phyloP scores from a whole-genome alignment of 1,140 invertebrate genomes.

The Zaprionus tsacasi region DNA sequence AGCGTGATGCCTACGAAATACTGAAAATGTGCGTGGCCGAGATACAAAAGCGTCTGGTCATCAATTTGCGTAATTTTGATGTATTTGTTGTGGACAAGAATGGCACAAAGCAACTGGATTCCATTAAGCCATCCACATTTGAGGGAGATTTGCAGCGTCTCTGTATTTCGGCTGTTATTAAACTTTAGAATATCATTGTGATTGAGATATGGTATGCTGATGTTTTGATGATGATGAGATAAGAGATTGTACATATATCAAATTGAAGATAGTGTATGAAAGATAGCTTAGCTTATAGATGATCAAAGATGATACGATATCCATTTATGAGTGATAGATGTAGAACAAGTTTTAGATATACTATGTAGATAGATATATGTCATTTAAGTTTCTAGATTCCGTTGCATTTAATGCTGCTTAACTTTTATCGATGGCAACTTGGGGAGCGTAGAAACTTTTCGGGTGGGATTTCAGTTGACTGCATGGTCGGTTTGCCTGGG shows the following conservation, averaged over 20 bases:
- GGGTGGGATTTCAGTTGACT: constrained; percentile 53
- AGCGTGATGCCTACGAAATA: constrained; percentile 92
- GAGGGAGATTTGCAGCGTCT: constrained; percentile 42
- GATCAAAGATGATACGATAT: neutral
- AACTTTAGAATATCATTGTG: neutral
- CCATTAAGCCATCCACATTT: constrained; percentile 85
- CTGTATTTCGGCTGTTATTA: constrained; percentile 11
- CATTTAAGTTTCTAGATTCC: constrained; percentile 1
- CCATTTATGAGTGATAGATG: neutral
- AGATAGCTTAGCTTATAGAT: neutral
- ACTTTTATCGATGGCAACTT: constrained; percentile 44
- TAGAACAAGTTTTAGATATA: neutral
- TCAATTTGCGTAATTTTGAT: constrained; percentile 96
- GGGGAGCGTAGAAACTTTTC: constrained; percentile 10
- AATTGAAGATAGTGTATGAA: neutral
- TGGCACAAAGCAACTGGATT: constrained; percentile 90
- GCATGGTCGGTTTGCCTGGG: neutral
- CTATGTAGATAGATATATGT: neutral
- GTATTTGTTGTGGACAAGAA: constrained; percentile 93
- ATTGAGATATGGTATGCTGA: no score
- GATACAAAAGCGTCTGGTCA: constrained; percentile 94
- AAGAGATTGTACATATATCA: neutral
- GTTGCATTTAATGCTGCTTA: constrained; percentile 25
- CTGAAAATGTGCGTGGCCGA: constrained; percentile 95
- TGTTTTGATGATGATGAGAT: neutral